These are phyloP conservation scores for Allophyes oxyacanthae DNA, from an alignment of 2,888 invertebrate genomes.

Conservation along the genomic window DNA sequence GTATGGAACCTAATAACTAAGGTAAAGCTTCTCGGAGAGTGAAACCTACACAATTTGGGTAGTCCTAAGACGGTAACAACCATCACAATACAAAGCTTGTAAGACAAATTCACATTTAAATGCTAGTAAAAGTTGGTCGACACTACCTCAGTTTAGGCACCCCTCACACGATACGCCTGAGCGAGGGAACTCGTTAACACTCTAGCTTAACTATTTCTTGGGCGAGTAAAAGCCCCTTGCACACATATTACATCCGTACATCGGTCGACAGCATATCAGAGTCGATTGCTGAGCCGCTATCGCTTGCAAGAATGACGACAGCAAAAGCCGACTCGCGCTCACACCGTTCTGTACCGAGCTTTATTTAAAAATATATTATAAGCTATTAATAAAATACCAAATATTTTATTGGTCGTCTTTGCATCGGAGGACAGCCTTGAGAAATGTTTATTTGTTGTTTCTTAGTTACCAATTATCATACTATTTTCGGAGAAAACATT, in stretches of 20 bases:
- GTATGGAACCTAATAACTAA: no score
- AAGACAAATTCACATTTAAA: constrained; percentile 51
- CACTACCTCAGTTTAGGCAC: constrained; percentile 23
- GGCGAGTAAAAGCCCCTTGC: constrained; percentile 41
- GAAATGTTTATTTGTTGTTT: no score
- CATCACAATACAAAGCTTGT: constrained; percentile 35
- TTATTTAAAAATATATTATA: no score
- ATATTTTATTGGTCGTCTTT: no score
- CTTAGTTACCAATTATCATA: no score
- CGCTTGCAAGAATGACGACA: constrained; percentile 52
- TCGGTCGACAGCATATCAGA: constrained; percentile 53
- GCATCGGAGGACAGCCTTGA: no score
- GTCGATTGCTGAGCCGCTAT: constrained; percentile 55
- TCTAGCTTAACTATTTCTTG: constrained; percentile 38
- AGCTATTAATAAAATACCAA: no score
- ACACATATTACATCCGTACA: constrained; percentile 61
- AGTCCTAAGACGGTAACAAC: constrained; percentile 34
- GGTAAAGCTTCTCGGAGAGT: no score
- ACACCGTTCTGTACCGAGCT: constrained; percentile 40
- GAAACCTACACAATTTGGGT: no score
- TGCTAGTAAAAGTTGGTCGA: constrained; percentile 44
- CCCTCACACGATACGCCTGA: constrained; percentile 19
- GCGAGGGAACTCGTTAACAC: constrained; percentile 40
- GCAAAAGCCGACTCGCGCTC: constrained; percentile 34
- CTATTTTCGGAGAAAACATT: no score